Evolutionary conservation across 2,113 vertebrate species (phyloP), one percentile per base, ranked within the genome.

Genomic region (Rhipidura dahli): DNA sequence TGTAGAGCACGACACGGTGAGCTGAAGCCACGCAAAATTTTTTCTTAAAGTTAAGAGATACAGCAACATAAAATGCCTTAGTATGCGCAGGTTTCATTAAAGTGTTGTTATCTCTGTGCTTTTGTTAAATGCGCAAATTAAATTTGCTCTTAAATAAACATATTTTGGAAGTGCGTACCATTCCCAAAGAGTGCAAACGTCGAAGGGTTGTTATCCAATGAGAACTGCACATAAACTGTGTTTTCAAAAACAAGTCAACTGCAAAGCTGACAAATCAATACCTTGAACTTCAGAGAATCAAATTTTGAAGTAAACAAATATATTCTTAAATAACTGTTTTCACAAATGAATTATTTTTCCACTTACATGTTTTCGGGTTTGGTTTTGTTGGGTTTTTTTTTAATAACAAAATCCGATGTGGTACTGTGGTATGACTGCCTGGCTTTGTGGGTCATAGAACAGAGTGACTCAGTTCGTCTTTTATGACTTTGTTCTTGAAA

Each of bases 11-110:
- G 39, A 28, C 20, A 5, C 11, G 17, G 14, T 13, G 26, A 83
- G 13, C 30, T 66, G 12, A 39, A 89, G 40, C 24, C 16, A 4
- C 1, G 2, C 19, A 3, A 2, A 1, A 0, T 9, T 28, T 87
- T 47, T 73, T 37, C 16, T 42, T 47, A 3, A 79, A 83, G 56
- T 54, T 80, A 8, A 42, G 45, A 57, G 47, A 7, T 28, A 26
- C 5, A 37, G 22, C 26, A 23, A 13, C 7, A 17, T 65, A 39
- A 80, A 76, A 73, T 33, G 42, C n/a, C 39, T 35, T 18, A 26
- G 10, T 13, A 11, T 22, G 19, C 2, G 0, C 37, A 24, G 30
- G 7, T 19, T 33, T 73, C 18, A 5, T 9, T 1, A 24, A 33
- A 45, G 33, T 23, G 31, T 83, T 7, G 4, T 84, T 71, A 53